phyloP scores from a whole-genome alignment of 2,113 vertebrate genomes.

The Tupaia tana region DNA sequence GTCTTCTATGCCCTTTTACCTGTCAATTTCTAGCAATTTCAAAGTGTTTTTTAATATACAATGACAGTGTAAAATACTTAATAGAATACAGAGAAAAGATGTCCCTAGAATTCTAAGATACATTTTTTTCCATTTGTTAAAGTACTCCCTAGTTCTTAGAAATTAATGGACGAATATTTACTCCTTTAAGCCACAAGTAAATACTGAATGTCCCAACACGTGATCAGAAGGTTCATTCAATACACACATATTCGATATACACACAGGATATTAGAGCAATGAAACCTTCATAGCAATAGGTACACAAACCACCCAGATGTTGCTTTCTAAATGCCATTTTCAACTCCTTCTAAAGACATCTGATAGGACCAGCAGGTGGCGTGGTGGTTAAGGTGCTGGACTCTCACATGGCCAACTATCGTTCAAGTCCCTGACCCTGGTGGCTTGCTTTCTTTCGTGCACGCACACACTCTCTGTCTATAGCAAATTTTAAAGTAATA shows the following conservation, averaged over 20 bases:
- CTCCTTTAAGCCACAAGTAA: not conserved
- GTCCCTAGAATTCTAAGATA: slow-evolving; percentile 29
- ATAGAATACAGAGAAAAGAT: not conserved
- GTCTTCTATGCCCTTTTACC: not conserved
- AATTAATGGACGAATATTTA: slow-evolving; percentile 14
- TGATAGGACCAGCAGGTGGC: no score
- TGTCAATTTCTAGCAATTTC: not conserved
- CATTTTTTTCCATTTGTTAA: slow-evolving; percentile 21
- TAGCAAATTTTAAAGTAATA: no score
- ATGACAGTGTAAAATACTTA: not conserved
- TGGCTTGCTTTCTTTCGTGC: no score
- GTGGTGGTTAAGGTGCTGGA: no score
- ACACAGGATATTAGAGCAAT: not conserved
- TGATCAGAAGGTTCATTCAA: not conserved
- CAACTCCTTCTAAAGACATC: not conserved
- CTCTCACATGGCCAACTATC: no score
- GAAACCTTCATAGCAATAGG: not conserved
- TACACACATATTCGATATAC: not conserved
- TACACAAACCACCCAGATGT: not conserved
- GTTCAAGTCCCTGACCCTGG: no score
- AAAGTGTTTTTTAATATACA: not conserved
- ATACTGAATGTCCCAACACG: not conserved
- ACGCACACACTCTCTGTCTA: no score
- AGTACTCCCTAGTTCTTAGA: slow-evolving; percentile 35
- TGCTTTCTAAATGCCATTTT: slow-evolving; percentile 31